Conservation (phyloP, 2,888 invertebrate genomes). For the Morpho helenor region DNA sequence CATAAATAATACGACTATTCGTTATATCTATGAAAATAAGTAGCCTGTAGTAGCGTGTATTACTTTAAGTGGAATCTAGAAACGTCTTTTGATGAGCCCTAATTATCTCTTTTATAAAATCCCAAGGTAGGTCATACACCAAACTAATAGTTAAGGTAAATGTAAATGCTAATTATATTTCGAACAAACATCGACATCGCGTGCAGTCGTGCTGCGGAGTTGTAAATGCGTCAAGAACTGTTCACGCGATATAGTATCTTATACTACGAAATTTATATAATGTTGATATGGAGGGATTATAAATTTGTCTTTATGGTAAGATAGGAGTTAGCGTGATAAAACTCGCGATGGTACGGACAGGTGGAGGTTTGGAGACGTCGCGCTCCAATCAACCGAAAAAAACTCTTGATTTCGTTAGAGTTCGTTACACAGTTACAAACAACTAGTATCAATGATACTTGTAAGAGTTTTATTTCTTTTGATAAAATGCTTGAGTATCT, state of each 20-base stretch:
- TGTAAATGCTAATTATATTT: constrained; percentile 11
- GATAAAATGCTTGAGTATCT: too few species aligned
- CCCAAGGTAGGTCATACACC: neutral
- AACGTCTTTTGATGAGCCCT: too few species aligned
- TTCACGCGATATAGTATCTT: constrained; percentile 22
- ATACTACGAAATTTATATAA: constrained; percentile 13
- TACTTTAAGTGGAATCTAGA: too few species aligned
- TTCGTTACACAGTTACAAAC: constrained; percentile 28
- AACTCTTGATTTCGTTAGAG: constrained; percentile 47
- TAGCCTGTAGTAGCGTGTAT: too few species aligned
- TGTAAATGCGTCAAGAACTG: constrained; percentile 23
- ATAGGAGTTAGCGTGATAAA: constrained; percentile 31
- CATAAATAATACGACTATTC: too few species aligned
- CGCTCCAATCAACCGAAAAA: constrained; percentile 44
- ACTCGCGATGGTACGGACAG: constrained; percentile 51
- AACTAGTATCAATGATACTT: neutral
- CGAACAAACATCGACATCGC: constrained; percentile 15
- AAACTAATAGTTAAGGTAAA: neutral
- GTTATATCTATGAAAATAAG: too few species aligned
- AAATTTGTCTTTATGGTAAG: constrained; percentile 17
- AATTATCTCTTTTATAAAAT: neutral
- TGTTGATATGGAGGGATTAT: constrained; percentile 8
- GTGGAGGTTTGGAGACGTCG: constrained; percentile 39
- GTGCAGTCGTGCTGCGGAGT: constrained; percentile 18
- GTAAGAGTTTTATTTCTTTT: neutral